Evolutionary conservation across 2,797 vertebrate species (phyloP), one percentile per base, ranked within the genome.

Genomic region (Masticophis lateralis): DNA sequence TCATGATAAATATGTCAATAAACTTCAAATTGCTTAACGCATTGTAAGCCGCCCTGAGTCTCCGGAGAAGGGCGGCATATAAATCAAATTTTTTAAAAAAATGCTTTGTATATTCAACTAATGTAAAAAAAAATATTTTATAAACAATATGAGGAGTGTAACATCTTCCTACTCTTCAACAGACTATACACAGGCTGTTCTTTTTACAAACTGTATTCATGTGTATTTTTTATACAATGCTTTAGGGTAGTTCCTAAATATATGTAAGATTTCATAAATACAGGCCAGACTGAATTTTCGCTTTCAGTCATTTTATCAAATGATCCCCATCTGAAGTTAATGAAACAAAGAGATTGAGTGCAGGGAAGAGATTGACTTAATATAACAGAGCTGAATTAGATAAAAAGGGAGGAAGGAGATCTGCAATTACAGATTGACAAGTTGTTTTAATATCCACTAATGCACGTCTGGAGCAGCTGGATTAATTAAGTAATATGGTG

Each of bases 361-460:
- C 2, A 66, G 94, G 53, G 89, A 93, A 89, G 94, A 94, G 11
- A 92, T 37, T 91, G 32, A 94, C 79, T 95, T 83, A 88, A 86
- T 79, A 60, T 55, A 92, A 92, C 25, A 86, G 28, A 61, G 69
- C 61, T 93, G 88, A 91, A 92, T 0, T 63, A 94, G 89, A 96
- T 27, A 94, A 94, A 94, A 89, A n/a, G 18, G 83, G 86, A 92
- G 94, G 91, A 92, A 95, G 91, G 47, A 94, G 51, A 47, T 95
- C 90, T 89, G 61, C 93, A 95, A 96, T 96, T 96, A 96, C 92
- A 53, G 16, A 94, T 94, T 97, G 97, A 97, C 95, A 96, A 97
- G 96, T 97, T 97, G 97, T 95, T 97, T 98, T 98, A 98, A 97
- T 97, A 98, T 96, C 95, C 86, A 95, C 91, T 93, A 92, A 94